Conservation (phyloP, 2,888 invertebrate genomes). For the Macrostomum cliftonense region DNA sequence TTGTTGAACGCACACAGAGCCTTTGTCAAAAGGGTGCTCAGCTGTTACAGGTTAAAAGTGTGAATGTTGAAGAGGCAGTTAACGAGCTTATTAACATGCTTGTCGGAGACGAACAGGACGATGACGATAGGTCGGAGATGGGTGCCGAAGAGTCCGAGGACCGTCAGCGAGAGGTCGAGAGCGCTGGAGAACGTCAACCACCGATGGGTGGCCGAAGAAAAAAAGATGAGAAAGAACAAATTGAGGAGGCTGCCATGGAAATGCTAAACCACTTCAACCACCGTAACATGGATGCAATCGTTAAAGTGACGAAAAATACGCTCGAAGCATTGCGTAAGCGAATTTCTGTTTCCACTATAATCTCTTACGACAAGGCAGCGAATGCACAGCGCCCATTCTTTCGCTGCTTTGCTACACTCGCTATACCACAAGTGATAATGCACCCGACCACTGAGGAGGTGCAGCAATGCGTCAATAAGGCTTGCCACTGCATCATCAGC, state of each 20-base stretch:
- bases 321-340: slow-evolving; percentile 59
- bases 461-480: slow-evolving; percentile 48
- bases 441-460: slow-evolving; percentile 48
- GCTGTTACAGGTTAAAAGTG: slow-evolving; percentile 2
- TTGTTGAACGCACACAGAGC: slow-evolving; percentile 59
- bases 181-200: not conserved
- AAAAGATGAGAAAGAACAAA: slow-evolving; percentile 18
- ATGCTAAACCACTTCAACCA: slow-evolving; percentile 74
- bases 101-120: not conserved
- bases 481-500: slow-evolving; percentile 51
- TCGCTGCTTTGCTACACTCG: slow-evolving; percentile 49
- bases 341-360: slow-evolving; percentile 30
- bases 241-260: slow-evolving; percentile 60
- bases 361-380: slow-evolving; percentile 18
- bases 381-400: slow-evolving; percentile 26
- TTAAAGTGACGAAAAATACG: slow-evolving; percentile 61
- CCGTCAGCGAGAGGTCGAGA: not conserved
- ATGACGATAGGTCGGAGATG: not conserved
- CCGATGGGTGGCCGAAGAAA: not conserved
- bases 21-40: not conserved
- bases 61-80: slow-evolving; percentile 3
- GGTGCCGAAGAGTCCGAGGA: not conserved
- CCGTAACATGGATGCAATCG: slow-evolving; percentile 71
- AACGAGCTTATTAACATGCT: slow-evolving; percentile 4
- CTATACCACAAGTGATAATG: slow-evolving; percentile 36